phyloP scores from a whole-genome alignment of 2,888 invertebrate species.

The Xylota sylvarum region DNA sequence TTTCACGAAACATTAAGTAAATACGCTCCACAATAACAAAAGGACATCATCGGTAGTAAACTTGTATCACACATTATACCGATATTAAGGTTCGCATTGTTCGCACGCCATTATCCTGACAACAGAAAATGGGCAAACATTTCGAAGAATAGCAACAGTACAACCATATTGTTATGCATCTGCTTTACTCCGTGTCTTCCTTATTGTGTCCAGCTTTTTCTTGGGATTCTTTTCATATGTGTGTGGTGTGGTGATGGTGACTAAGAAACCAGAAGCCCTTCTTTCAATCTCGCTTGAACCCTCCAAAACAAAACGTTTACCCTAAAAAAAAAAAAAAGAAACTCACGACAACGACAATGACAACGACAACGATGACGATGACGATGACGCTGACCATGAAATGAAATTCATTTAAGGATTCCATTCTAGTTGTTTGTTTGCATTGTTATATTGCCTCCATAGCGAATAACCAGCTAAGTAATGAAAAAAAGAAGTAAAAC shows the following conservation, averaged over 20 bases:
- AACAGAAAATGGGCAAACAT: conserved; percentile 43
- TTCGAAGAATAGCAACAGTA: conserved; percentile 47
- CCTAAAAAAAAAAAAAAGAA: too few species aligned
- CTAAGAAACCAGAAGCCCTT: conserved; percentile 36
- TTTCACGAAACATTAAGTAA: conserved; percentile 65
- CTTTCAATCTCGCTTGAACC: conserved; percentile 20
- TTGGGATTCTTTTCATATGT: conserved; percentile 8
- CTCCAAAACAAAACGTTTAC: conserved; percentile 30
- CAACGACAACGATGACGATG: too few species aligned
- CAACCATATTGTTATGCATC: conserved; percentile 66
- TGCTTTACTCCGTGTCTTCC: conserved; percentile 47
- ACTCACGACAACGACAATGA: not conserved
- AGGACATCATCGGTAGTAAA: conserved; percentile 18
- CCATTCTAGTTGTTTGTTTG: conserved; percentile 44
- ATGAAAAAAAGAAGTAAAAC: not conserved
- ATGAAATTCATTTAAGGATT: conserved; percentile 55
- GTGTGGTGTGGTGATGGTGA: too few species aligned
- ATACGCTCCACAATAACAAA: conserved; percentile 34
- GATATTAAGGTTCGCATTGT: conserved; percentile 68
- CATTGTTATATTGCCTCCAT: conserved; percentile 51
- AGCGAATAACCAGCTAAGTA: not conserved
- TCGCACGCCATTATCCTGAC: conserved; percentile 63
- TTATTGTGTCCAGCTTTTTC: conserved; percentile 5
- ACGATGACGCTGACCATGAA: conserved; percentile 45
- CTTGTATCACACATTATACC: conserved; percentile 64